A percentile compares a stretch with the other conserved stretches of the same genome.
phyloP scores from a whole-genome alignment of 2,113 vertebrate species.

The Tachycineta bicolor region DNA sequence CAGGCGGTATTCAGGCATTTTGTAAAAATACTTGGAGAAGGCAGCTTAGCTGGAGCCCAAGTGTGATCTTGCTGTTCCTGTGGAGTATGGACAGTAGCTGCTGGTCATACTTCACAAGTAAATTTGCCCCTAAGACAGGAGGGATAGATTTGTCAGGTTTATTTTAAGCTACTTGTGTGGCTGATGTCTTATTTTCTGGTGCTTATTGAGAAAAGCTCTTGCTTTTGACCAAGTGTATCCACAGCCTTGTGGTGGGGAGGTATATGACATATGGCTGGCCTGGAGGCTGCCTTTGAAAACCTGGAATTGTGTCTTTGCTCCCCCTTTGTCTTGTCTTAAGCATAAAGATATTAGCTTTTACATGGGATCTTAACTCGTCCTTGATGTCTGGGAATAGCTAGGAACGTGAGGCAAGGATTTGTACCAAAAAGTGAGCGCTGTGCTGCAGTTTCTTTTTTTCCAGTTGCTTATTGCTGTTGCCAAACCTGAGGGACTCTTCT shows the following conservation, averaged over 20 bases:
- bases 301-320: not conserved
- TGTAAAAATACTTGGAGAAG: not conserved
- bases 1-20: not conserved
- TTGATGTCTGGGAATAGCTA: not conserved
- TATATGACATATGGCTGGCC: accelerated
- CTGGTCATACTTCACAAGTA: not conserved
- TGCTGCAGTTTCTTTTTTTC: not conserved
- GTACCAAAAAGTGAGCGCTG: not conserved
- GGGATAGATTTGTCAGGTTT: not conserved
- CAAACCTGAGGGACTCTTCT: not conserved
- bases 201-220: not conserved
- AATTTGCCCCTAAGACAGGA: not conserved
- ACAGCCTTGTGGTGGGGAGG: accelerated
- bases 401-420: not conserved
- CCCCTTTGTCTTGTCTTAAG: not conserved
- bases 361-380: not conserved
- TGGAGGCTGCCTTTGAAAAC: not conserved
- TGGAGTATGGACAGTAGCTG: not conserved
- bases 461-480: not conserved
- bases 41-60: not conserved
- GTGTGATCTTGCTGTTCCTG: not conserved
- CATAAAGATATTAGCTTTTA: not conserved
- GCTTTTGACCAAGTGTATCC: not conserved
- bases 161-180: accelerated
- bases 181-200: not conserved